Base-by-base conservation (phyloP, 1,140 invertebrate species). In the Scaptomyza graminum region DNA sequence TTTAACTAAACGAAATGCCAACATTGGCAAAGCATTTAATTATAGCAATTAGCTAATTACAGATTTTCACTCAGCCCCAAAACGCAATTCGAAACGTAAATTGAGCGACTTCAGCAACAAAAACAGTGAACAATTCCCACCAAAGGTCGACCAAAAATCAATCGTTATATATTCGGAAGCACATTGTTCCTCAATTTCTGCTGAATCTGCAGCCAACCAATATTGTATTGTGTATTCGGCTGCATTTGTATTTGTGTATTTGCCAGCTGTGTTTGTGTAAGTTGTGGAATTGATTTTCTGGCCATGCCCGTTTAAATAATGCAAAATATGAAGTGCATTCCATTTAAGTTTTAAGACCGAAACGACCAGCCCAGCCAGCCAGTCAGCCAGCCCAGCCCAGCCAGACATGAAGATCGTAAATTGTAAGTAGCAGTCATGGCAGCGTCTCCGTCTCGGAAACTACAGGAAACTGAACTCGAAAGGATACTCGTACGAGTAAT, bases 31-130 rank as follows among this genome's bases (percentile, higher is more conserved):
- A 82, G 79, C 85, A 90, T 90, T 90, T 90, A 90, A 90, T 90
- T 90, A 90, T 79, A 90, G 77, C 85, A 90, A 90, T 90, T 90
- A 90, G 85, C 87, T 90, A 90, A 90, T 90, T 90, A 90, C 69
- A 90, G 87, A 87, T 87, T 87, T 85, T 68, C 64, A 51, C 57
- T 66, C 65, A 57, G 59, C 61, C 43, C 50, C 60, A 49, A 73
- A 34, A 34, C 31, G 31, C 31, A 79, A 60, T 61, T 60, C 25
- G 39, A 50, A 34, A 46, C 60, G 57, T 63, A 67, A 72, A 75
- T 75, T 51, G 61, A 46, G 25, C 55, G 31, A 18, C 59, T 51
- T 5, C 28, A 47, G 18, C 37, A 51, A 44, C 41, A 50, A 43
- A 51, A 39, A 55, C 12, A 11, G 12, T 39, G 7, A 16, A 43